These are phyloP conservation scores for Heliocidaris tuberculata DNA, from an alignment of 35 echinoderm and acorn worm species.

Conservation along the genomic window DNA sequence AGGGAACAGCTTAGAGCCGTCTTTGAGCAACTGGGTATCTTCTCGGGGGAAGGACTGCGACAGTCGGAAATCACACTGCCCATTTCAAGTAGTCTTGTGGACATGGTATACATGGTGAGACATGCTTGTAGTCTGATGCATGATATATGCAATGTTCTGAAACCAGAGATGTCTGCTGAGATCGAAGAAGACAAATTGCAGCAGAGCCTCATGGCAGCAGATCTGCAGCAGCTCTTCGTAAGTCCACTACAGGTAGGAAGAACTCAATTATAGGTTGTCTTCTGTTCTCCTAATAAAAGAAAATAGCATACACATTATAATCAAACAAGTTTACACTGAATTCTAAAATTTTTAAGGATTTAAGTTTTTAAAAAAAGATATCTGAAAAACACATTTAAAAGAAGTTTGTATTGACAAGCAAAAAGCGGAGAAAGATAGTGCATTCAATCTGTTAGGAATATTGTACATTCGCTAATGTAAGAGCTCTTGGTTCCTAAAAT, in stretches of 20 bases:
- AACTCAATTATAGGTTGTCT: too few relatives aligned
- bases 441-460: too few relatives aligned
- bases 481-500: too few relatives aligned
- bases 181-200: background rate
- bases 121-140: constrained; percentile 39
- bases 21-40: constrained; percentile 24
- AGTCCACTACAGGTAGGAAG: constrained; percentile 36
- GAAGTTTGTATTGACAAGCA: too few relatives aligned
- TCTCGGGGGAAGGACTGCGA: background rate
- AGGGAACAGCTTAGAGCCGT: background rate
- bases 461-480: too few relatives aligned
- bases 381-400: too few relatives aligned
- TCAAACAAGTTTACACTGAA: too few relatives aligned
- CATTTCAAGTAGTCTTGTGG: constrained; percentile 25
- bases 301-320: too few relatives aligned
- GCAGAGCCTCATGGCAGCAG: background rate
- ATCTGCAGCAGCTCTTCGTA: background rate
- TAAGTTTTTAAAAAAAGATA: too few relatives aligned
- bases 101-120: constrained; percentile 37
- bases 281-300: too few relatives aligned
- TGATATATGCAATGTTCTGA: constrained; percentile 29
- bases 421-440: too few relatives aligned
- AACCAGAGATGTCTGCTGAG: background rate
- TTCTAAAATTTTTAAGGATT: too few relatives aligned
- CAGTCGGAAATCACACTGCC: constrained; percentile 10